These are phyloP conservation scores for Chaetoderma sp. DNA, from an alignment of 2,888 invertebrate genomes.

Conservation along the genomic window DNA sequence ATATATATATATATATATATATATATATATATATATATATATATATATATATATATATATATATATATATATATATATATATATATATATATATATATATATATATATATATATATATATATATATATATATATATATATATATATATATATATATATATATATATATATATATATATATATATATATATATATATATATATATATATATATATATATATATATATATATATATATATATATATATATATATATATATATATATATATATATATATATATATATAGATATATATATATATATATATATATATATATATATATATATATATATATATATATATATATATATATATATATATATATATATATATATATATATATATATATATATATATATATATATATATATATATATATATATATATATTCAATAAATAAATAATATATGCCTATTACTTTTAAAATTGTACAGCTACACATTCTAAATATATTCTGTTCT, in stretches of 20 bases:
- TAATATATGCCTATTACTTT: too few relatives aligned
- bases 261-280: background rate
- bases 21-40: conserved; percentile 7
- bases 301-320: conserved; percentile 3
- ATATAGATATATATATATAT: background rate
- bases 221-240: background rate
- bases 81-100: conserved; percentile 9
- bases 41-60: conserved; percentile 7
- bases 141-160: background rate
- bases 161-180: background rate
- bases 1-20: conserved; percentile 8
- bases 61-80: conserved; percentile 9
- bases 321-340: background rate
- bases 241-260: conserved; percentile 1
- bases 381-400: conserved; percentile 5
- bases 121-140: conserved; percentile 10
- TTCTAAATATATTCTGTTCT: too few relatives aligned
- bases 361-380: conserved; percentile 5
- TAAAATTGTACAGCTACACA: too few relatives aligned
- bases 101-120: conserved; percentile 7
- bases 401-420: background rate
- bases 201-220: background rate
- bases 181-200: background rate
- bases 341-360: conserved; percentile 1
- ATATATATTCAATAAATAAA: too few relatives aligned